These are phyloP conservation scores for Hystrix cristata DNA, from an alignment of 2,113 vertebrate genomes.

Conservation along the genomic window DNA sequence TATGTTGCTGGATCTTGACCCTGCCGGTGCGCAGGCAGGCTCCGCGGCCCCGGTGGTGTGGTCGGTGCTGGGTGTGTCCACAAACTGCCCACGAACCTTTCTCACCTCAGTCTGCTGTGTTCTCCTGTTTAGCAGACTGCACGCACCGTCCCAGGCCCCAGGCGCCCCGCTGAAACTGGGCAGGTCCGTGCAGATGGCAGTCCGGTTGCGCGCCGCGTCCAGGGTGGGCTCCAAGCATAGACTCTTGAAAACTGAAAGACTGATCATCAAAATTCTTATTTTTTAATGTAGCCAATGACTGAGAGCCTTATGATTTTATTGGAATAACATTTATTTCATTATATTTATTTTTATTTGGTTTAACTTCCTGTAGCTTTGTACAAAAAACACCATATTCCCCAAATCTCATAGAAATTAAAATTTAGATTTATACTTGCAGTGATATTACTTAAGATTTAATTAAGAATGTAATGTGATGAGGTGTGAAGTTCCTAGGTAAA, in stretches of 20 bases:
- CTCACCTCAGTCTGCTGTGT: no score
- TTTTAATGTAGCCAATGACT: not conserved
- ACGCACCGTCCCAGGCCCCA: no score
- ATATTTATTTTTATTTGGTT: not conserved
- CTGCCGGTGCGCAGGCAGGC: no score
- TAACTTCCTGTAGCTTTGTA: not conserved
- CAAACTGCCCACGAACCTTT: no score
- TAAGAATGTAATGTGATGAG: not conserved
- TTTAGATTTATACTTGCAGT: not conserved
- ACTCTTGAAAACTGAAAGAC: constrained; percentile 36
- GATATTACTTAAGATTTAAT: not conserved
- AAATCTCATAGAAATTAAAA: not conserved
- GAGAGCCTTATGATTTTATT: not conserved
- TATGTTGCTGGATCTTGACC: no score
- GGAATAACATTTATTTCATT: not conserved
- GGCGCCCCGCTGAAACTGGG: no score
- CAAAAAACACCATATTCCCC: not conserved
- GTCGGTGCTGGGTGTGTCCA: no score
- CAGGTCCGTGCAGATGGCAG: no score
- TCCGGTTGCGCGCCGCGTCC: no score
- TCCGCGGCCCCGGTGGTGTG: no score
- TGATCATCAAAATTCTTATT: not conserved
- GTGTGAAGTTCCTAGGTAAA: not conserved
- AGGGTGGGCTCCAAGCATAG: not conserved
- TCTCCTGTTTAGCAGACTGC: no score